Base-by-base conservation (phyloP, 2,113 vertebrate species). In the Nicator chloris region DNA sequence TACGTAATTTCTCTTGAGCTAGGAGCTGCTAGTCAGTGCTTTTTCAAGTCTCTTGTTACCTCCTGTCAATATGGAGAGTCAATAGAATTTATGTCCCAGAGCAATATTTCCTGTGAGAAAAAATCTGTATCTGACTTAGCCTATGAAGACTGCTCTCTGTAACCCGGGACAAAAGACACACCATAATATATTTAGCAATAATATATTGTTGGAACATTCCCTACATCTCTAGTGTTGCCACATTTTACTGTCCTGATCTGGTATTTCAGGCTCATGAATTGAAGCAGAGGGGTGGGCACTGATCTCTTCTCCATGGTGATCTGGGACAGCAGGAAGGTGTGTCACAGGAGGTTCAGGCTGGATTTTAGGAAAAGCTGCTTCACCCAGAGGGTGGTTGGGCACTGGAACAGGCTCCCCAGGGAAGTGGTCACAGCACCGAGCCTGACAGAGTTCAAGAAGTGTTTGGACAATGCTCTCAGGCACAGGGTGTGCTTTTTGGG, bases 31-130 rank as follows among this genome's bases (percentile, higher is more conserved):
- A 65, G 50, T 57, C 6, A 0, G 42, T 86, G 82, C 13, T 93
- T 93, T 90, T 73, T 77, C 85, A 83, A 66, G 59, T 94, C 54
- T 79, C 88, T 93, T 93, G 54, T 94, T 96, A 76, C 30, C 63
- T 80, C 6, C 44, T 80, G 63, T 88, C 92, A 86, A 88, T 93
- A 86, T 17, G n/a, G 39, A 61, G 7, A 90, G 59, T 90, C 90
- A 54, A 86, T 94, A 87, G 54, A 65, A 76, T 77, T 96, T 92
- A 80, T 77, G 57, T 72, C 59, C 51, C 59, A 88, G 51, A 87
- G 40, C 73, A 71, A 37, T 63, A 60, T 68, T 64, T 95, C 35
- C 57, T 68, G 17, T 35, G 65, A 0, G 1, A 86, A 73, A 91
- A 87, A 71, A 47, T 61, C 65, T 61, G 20, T 93, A 40, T 94